Percentiles rank a stretch among this genome's conserved stretches.
phyloP scores from a whole-genome alignment of 2,888 invertebrate species.

The Autographa pulchrina region DNA sequence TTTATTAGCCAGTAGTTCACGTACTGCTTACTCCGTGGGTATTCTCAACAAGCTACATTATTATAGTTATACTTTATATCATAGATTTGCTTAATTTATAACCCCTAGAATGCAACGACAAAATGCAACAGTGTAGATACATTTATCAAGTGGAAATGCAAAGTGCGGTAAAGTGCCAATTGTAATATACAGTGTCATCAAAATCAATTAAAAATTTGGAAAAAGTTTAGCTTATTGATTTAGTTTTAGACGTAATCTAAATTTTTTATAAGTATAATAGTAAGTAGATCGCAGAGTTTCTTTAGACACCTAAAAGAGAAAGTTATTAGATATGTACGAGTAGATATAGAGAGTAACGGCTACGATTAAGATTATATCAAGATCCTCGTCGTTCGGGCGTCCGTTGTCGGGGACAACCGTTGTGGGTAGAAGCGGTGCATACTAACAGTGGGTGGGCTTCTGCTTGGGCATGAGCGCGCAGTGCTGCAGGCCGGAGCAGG shows the following conservation, averaged over 20 bases:
- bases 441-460: conserved; percentile 93
- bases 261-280: conserved; percentile 37
- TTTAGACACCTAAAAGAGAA: conserved; percentile 54
- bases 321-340: conserved; percentile 59
- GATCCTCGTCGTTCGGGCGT: conserved; percentile 21
- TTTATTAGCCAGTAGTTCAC: conserved; percentile 40
- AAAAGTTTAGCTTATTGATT: conserved; percentile 61
- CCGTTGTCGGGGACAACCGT: conserved; percentile 14
- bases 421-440: conserved; percentile 63
- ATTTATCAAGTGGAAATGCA: conserved; percentile 80
- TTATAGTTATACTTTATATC: conserved; percentile 73
- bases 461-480: conserved; percentile 93
- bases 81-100: conserved; percentile 61
- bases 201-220: conserved; percentile 69
- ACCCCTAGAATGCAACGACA: conserved; percentile 79
- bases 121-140: conserved; percentile 83
- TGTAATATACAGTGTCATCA: conserved; percentile 73
- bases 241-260: conserved; percentile 53
- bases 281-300: conserved; percentile 32
- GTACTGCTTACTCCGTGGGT: conserved; percentile 83
- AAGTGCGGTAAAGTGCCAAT: conserved; percentile 82
- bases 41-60: conserved; percentile 79
- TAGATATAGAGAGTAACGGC: conserved; percentile 44
- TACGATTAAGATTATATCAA: conserved; percentile 34
- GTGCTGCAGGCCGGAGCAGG: conserved; percentile 88